Percentiles rank a stretch among this genome's conserved stretches.
Conservation (phyloP, 1,140 invertebrate genomes). For the Cherax destructor region DNA sequence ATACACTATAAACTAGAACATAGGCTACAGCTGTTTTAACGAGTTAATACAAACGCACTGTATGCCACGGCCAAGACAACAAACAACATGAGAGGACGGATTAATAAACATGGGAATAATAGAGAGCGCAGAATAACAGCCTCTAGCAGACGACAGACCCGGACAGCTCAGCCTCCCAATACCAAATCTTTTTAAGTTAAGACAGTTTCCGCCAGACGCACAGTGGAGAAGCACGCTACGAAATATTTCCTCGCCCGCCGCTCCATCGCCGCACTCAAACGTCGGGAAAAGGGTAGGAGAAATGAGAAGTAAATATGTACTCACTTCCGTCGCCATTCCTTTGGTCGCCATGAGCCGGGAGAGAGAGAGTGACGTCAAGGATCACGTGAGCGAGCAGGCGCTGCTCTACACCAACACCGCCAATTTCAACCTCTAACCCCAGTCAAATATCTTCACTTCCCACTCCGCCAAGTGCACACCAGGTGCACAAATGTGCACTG, state of each 20-base stretch:
- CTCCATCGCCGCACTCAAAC: not conserved
- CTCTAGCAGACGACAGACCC: not conserved
- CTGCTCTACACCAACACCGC: not conserved
- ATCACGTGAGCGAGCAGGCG: not conserved
- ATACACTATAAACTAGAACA: too few species aligned
- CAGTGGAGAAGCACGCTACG: not conserved
- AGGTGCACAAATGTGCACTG: too few species aligned
- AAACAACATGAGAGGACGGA: too few species aligned
- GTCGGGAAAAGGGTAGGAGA: not conserved
- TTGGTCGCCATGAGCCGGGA: not conserved
- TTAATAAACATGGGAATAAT: too few species aligned
- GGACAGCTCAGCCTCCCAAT: not conserved
- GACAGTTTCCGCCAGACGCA: not conserved
- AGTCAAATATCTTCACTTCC: too few species aligned
- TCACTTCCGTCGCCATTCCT: not conserved
- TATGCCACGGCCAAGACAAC: too few species aligned
- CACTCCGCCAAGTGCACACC: too few species aligned
- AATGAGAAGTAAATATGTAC: not conserved
- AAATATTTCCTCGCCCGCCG: not conserved
- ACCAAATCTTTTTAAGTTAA: not conserved
- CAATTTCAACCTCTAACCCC: not conserved
- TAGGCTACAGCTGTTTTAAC: too few species aligned
- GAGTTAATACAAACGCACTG: too few species aligned
- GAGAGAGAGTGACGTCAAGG: not conserved
- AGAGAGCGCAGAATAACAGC: too few species aligned